Evolutionary conservation across 2,797 vertebrate species (phyloP).

Genomic region (Balearica regulorum): DNA sequence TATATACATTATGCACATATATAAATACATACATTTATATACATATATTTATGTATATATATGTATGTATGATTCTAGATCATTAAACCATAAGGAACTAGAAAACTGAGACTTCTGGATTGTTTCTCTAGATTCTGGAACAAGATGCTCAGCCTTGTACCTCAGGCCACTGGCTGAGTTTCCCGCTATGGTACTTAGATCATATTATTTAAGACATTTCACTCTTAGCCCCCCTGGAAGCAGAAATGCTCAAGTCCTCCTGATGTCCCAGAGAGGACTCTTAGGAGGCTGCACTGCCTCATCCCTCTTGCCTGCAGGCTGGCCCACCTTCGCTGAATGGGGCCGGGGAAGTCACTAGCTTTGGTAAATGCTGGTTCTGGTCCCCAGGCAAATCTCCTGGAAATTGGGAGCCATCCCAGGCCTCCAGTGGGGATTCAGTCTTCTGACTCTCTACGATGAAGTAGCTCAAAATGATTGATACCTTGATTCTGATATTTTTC

Average conservation of each 20-base stretch:
- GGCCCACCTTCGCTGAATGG: not conserved
- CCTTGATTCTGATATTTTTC: not conserved
- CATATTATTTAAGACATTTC: not conserved
- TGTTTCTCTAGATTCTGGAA: not conserved
- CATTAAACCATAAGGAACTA: not conserved
- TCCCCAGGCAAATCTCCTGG: not conserved
- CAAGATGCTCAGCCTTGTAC: not conserved
- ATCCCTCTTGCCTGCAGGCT: not conserved
- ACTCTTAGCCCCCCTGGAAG: not conserved
- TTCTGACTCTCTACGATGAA: not conserved
- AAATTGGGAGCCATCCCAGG: not conserved
- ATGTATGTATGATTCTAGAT: not conserved
- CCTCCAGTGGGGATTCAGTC: not conserved
- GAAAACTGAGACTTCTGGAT: not conserved
- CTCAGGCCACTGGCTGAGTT: not conserved
- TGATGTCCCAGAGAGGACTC: not conserved
- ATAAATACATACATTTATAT: not conserved
- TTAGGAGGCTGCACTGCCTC: fast-evolving
- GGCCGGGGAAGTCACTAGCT: not conserved
- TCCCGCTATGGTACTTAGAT: not conserved
- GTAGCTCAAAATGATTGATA: not conserved
- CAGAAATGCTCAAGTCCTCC: not conserved
- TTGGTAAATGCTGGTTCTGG: not conserved
- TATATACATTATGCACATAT: not conserved
- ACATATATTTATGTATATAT: not conserved